Evolutionary conservation across 2,888 invertebrate genomes (phyloP).

Genomic region (Brachypalpus laphriformis): DNA sequence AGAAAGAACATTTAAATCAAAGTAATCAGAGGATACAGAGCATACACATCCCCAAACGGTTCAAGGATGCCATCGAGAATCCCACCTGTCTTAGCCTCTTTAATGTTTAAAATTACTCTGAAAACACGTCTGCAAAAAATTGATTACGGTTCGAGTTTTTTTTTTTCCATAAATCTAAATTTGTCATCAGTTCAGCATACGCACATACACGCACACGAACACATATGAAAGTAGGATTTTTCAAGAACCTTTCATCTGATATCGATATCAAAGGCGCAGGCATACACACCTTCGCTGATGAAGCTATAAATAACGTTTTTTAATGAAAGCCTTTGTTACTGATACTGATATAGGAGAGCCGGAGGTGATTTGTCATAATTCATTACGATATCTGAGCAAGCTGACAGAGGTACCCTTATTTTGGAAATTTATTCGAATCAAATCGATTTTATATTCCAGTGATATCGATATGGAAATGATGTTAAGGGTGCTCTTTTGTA

Average conservation of each 20-base stretch:
- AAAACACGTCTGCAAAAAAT: constrained; percentile 55
- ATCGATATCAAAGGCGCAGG: constrained; percentile 7
- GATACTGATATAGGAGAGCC: constrained; percentile 1
- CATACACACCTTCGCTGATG: constrained; percentile 43
- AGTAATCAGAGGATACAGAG: constrained; percentile 38
- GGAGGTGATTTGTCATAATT: constrained; percentile 61
- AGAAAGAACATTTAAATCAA: constrained; percentile 38
- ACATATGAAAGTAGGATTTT: constrained; percentile 14
- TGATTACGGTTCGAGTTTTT: constrained; percentile 66
- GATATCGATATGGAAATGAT: background rate
- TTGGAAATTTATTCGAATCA: constrained; percentile 10
- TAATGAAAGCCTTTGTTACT: constrained; percentile 45
- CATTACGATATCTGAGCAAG: constrained; percentile 39
- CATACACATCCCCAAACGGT: constrained; percentile 8
- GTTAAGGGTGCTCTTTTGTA: background rate
- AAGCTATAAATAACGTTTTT: constrained; percentile 58
- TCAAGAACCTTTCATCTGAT: constrained; percentile 40
- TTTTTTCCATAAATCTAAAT: constrained; percentile 65
- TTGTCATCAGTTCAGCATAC: constrained; percentile 54
- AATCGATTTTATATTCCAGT: constrained; percentile 18
- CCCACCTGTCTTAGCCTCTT: constrained; percentile 16
- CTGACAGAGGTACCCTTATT: constrained; percentile 33
- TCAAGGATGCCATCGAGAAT: constrained; percentile 32
- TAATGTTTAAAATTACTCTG: constrained; percentile 50
- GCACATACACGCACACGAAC: background rate